These are phyloP conservation scores for Rhingia campestris DNA, from an alignment of 2,888 invertebrate species.

Conservation along the genomic window DNA sequence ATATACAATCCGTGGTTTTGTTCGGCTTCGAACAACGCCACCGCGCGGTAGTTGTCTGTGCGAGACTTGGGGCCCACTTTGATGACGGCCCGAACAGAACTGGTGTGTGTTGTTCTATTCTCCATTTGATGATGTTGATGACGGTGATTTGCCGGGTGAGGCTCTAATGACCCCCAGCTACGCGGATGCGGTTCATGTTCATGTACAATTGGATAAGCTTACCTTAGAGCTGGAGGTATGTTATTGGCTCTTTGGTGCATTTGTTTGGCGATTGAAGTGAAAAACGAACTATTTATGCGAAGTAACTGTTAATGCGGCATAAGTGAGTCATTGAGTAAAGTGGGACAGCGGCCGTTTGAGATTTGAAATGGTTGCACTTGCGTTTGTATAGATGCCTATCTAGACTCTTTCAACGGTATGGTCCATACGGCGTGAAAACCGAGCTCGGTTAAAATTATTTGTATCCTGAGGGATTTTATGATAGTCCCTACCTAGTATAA, in stretches of 20 bases:
- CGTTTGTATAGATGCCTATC: too few relatives aligned
- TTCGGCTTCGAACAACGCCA: constrained; percentile 45
- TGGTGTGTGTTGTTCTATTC: constrained; percentile 61
- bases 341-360: too few relatives aligned
- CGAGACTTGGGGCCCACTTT: constrained; percentile 46
- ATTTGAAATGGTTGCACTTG: too few relatives aligned
- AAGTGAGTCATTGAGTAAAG: too few relatives aligned
- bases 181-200: constrained; percentile 43
- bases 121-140: constrained; percentile 62
- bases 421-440: too few relatives aligned
- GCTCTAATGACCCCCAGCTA: constrained; percentile 72
- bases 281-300: not conserved
- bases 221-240: constrained; percentile 36
- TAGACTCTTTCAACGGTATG: too few relatives aligned
- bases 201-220: constrained; percentile 57
- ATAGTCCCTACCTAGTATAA: too few relatives aligned
- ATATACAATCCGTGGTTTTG: constrained; percentile 68
- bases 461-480: too few relatives aligned
- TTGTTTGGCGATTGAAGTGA: constrained; percentile 23
- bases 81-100: constrained; percentile 60
- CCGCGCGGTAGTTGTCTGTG: constrained; percentile 41
- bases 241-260: constrained; percentile 32
- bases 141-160: constrained; percentile 72
- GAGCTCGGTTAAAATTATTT: too few relatives aligned
- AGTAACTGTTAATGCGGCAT: not conserved